Conservation (phyloP, 2,888 invertebrate species). For the Syrista parreyssii region DNA sequence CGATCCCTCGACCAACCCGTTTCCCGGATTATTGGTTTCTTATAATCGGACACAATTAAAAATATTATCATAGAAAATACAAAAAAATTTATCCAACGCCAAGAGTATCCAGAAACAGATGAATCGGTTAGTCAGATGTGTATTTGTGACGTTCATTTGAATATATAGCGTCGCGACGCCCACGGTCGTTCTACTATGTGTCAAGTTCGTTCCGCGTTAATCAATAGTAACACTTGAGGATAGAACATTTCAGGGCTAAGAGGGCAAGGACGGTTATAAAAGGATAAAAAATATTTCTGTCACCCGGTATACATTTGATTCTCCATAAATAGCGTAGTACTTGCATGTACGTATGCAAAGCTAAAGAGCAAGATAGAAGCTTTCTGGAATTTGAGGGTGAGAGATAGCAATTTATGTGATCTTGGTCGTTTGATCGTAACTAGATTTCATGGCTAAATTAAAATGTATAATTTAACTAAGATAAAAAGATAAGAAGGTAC, state of each 20-base stretch:
- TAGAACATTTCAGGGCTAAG: not conserved
- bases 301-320: not conserved
- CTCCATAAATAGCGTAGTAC: not conserved
- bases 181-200: slow-evolving; percentile 23
- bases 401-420: too few relatives aligned
- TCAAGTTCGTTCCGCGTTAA: slow-evolving; percentile 36
- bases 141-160: not conserved
- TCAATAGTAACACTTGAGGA: slow-evolving; percentile 22
- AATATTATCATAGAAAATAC: too few relatives aligned
- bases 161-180: slow-evolving; percentile 13
- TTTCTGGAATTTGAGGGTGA: not conserved
- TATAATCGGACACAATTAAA: not conserved
- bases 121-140: not conserved
- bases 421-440: not conserved
- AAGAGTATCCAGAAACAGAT: not conserved
- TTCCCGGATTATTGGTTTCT: not conserved
- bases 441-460: not conserved
- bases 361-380: not conserved
- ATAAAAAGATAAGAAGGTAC: not conserved
- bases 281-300: not conserved
- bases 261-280: not conserved
- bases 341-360: not conserved
- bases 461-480: not conserved
- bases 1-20: not conserved
- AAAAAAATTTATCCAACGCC: not conserved